Conservation (phyloP, 1,140 invertebrate species). For the Anoplophora glabripennis region DNA sequence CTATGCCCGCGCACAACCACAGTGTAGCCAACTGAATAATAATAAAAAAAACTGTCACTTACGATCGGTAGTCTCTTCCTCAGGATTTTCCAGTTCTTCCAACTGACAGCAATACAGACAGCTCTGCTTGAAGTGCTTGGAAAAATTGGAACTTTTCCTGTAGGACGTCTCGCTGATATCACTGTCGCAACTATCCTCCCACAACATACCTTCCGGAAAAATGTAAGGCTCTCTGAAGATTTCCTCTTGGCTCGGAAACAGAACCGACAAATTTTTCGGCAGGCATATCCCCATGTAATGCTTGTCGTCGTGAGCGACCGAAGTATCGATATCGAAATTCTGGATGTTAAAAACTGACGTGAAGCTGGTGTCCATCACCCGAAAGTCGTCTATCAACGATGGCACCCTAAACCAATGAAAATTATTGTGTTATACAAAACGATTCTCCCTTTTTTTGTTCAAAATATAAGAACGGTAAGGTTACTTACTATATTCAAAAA, state of each 20-base stretch:
- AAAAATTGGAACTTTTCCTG: too few species aligned
- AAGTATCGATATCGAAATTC: constrained; percentile 29
- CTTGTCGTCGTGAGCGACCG: constrained; percentile 42
- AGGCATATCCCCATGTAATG: constrained; percentile 78
- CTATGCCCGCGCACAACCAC: too few species aligned
- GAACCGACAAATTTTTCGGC: constrained; percentile 62
- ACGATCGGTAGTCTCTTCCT: too few species aligned
- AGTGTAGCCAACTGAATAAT: too few species aligned
- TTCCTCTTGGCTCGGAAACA: constrained; percentile 62
- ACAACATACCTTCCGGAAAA: constrained; percentile 1
- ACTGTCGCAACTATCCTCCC: constrained; percentile 4
- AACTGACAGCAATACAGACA: constrained; percentile 22
- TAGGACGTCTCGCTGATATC: too few species aligned
- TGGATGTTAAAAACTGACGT: constrained; percentile 32
- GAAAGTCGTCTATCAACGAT: constrained; percentile 13
- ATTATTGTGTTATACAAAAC: too few species aligned
- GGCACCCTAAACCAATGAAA: too few species aligned
- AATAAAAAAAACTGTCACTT: too few species aligned
- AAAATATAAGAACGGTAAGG: too few species aligned
- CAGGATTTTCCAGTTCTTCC: background rate
- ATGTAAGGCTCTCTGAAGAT: constrained; percentile 9
- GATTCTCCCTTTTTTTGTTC: too few species aligned
- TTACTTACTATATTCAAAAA: too few species aligned
- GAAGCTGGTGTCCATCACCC: constrained; percentile 26
- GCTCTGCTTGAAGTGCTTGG: constrained; percentile 12